Conservation (phyloP, 1,140 invertebrate species). For the Formica selysi region DNA sequence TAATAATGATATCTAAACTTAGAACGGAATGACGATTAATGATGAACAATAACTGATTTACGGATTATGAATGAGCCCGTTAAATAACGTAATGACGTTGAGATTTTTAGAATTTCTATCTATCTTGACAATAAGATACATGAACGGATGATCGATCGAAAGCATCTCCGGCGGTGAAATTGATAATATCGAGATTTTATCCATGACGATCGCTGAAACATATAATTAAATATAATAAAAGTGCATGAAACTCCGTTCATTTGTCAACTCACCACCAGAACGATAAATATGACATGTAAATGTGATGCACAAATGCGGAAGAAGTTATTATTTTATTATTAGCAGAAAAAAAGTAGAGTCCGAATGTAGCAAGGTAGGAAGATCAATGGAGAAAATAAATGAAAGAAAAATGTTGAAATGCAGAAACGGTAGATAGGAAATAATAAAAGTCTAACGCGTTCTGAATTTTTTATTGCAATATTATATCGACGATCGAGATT, state of each 20-base stretch:
- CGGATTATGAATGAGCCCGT: slow-evolving; percentile 32
- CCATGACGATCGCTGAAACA: slow-evolving; percentile 25
- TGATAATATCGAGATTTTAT: background rate
- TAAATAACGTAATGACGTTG: slow-evolving; percentile 2
- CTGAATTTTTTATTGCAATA: background rate
- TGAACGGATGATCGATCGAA: slow-evolving; percentile 29
- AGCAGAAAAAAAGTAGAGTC: background rate
- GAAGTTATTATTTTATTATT: background rate
- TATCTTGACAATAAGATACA: slow-evolving; percentile 24
- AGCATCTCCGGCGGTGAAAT: background rate
- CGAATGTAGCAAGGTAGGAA: background rate
- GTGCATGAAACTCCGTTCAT: background rate
- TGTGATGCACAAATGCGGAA: background rate
- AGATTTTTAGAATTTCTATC: background rate
- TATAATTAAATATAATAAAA: background rate
- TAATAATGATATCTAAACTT: background rate
- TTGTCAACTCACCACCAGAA: background rate
- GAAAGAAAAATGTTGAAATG: background rate
- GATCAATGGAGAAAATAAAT: slow-evolving; percentile 6
- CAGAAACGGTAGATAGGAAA: background rate
- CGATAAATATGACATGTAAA: background rate
- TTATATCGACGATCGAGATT: background rate
- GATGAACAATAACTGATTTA: slow-evolving; percentile 2
- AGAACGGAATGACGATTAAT: background rate
- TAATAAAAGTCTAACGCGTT: background rate